Conservation (phyloP, 2,888 invertebrate genomes). For the Lutraria lutraria region DNA sequence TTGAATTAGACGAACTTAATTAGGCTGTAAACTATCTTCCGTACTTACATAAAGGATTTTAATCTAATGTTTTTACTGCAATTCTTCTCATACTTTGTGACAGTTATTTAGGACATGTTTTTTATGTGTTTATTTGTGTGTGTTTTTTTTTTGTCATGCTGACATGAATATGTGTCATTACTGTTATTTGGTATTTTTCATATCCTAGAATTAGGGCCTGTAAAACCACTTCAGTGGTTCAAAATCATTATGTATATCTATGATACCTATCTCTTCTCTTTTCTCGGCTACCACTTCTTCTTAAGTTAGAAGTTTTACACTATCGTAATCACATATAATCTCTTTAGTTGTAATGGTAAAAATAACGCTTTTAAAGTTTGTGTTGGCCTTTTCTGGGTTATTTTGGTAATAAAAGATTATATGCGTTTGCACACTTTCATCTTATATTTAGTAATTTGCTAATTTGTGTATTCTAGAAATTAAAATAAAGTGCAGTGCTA, state of each 20-base stretch:
- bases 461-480: constrained; percentile 24
- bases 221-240: background rate
- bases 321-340: constrained; percentile 8
- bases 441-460: constrained; percentile 4
- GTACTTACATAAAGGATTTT: background rate
- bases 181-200: constrained; percentile 46
- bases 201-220: constrained; percentile 38
- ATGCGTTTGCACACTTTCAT: background rate
- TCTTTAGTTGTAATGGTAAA: constrained; percentile 6
- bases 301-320: background rate
- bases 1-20: constrained; percentile 21
- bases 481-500: constrained; percentile 5
- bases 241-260: constrained; percentile 26
- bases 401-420: background rate
- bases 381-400: background rate
- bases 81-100: constrained; percentile 31
- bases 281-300: constrained; percentile 18
- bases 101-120: constrained; percentile 39
- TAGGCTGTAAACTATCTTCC: constrained; percentile 37
- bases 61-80: constrained; percentile 23
- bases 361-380: constrained; percentile 13
- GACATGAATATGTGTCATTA: constrained; percentile 45
- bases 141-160: constrained; percentile 55
- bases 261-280: background rate
- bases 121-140: constrained; percentile 52